Conservation (phyloP, 2,797 vertebrate genomes). For the Pseudopleuronectes americanus region DNA sequence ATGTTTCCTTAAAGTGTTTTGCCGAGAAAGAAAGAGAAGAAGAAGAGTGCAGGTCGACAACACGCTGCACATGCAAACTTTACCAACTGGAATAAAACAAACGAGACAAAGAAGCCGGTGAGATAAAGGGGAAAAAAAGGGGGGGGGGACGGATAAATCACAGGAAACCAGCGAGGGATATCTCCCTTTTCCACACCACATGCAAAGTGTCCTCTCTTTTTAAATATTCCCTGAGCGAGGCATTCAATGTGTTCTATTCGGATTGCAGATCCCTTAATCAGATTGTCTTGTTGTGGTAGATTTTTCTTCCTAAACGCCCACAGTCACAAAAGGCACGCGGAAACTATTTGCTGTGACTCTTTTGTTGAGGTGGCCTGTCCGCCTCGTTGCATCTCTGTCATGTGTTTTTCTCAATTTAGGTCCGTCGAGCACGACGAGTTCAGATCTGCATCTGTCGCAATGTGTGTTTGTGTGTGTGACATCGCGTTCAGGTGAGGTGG, state of each 20-base stretch:
- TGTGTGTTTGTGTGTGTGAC: background rate
- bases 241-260: too few species aligned
- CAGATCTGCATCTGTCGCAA: background rate
- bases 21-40: background rate
- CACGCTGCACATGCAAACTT: slow-evolving; percentile 2
- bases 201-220: too few species aligned
- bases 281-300: too few species aligned
- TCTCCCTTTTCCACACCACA: too few species aligned
- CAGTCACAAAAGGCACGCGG: too few species aligned
- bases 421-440: background rate
- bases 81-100: too few species aligned
- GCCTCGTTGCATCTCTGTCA: background rate
- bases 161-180: too few species aligned
- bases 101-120: too few species aligned
- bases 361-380: background rate
- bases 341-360: background rate
- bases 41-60: slow-evolving; percentile 13
- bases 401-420: background rate
- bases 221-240: background rate
- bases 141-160: background rate
- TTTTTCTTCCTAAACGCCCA: too few species aligned
- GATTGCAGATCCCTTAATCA: too few species aligned
- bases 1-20: slow-evolving; percentile 60
- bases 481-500: background rate
- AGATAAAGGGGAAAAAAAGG: background rate